Evolutionary conservation across 2,888 invertebrate genomes (phyloP), one percentile per base, ranked within the genome.

Genomic region (Lithophane ornitopus): DNA sequence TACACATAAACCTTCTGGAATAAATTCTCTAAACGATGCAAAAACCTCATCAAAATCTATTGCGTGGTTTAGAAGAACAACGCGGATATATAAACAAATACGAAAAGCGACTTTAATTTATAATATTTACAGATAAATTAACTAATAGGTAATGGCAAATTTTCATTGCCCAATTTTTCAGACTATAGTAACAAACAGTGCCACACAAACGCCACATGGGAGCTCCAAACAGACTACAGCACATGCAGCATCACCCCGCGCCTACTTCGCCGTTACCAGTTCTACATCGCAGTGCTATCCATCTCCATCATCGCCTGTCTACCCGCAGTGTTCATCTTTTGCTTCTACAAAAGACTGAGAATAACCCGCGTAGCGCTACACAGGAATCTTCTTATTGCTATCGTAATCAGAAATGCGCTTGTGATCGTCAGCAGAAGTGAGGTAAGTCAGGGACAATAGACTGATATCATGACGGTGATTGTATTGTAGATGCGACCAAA

Each of bases 111-210:
- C 34, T 34, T 34, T 34, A 34, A 34, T 34, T 34, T 34, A 34
- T 34, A 34, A 34, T 34, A 34, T 3, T 1, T 34, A 34, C 34
- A 34, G 34, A 34, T 34, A 34, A 34, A 2, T 34, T 34, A 34
- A 34, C 59, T 19, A 34, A 9, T 69, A 34, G 34, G 34, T 34
- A 41, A 6, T 41, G 9, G 67, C n/a, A 67, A n/a, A 54, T 39
- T n/a, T 39, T 67, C 1, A 69, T 41, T 26, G n/a, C 2, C 16
- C 3, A 44, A 34, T 11, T 78, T 81, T 89, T 3, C 88, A 97
- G 98, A 97, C 91, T 97, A 93, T 90, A 97, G 97, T 86, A 94
- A 92, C 78, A 97, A 97, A 89, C 87, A 94, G 74, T 98, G 98
- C 89, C 93, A 92, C 76, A 66, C 82, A 0, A 97, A 97, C 85